Percentiles rank a stretch among this genome's conserved stretches.
Conservation (phyloP, 1,140 invertebrate species). For the Trachymyrmex cornetzi region DNA sequence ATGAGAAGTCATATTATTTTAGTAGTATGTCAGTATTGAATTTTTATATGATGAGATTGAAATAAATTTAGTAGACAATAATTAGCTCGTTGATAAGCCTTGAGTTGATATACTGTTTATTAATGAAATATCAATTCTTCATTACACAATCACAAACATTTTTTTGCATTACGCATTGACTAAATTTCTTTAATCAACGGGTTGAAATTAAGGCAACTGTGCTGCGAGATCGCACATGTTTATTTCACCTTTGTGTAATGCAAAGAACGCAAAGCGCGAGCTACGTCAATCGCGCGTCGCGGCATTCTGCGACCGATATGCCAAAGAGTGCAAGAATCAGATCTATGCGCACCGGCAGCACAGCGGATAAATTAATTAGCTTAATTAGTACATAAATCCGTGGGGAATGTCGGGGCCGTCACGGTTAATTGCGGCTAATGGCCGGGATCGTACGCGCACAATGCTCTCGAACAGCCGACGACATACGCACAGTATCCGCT, state of each 20-base stretch:
- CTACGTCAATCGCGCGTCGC: not conserved
- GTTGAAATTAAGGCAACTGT: not conserved
- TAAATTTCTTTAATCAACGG: constrained; percentile 15
- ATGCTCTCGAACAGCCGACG: not conserved
- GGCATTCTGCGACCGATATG: not conserved
- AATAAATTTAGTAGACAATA: no score
- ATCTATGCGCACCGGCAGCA: not conserved
- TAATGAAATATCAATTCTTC: constrained; percentile 26
- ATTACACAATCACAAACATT: not conserved
- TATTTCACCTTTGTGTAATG: constrained; percentile 13
- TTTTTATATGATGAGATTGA: no score
- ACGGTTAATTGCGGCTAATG: constrained; percentile 77
- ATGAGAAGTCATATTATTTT: no score
- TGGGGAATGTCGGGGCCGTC: constrained; percentile 72
- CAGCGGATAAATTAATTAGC: constrained; percentile 79
- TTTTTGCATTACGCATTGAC: not conserved
- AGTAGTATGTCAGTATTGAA: no score
- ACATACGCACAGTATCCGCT: not conserved
- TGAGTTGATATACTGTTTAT: no score
- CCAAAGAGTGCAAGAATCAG: constrained; percentile 24
- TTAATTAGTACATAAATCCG: constrained; percentile 81
- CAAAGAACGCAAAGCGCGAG: constrained; percentile 9
- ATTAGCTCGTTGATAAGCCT: no score
- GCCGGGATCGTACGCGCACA: constrained; percentile 63
- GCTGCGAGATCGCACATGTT: not conserved